Evolutionary conservation across 2,888 invertebrate species (phyloP), one percentile per base, ranked within the genome.

Genomic region (Heliconius erato): DNA sequence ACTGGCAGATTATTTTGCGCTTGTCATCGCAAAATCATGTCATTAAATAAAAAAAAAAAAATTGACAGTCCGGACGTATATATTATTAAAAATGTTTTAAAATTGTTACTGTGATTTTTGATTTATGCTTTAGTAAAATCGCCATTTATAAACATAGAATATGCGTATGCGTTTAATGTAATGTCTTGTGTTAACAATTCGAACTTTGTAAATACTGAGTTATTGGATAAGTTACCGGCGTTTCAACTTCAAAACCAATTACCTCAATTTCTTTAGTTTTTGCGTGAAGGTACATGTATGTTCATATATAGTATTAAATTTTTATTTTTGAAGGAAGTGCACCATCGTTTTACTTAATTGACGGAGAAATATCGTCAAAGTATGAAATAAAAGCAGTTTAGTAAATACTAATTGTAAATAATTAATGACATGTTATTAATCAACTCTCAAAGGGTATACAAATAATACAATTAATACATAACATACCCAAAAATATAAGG

Each of bases 201-300:
- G 81, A 76, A 88, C 89, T 91, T 89, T 94, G 94, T 94, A 94
- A 92, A 94, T 94, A 95, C 91, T 93, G 91, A 94, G 94, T 94
- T 93, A 94, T 95, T 94, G 94, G 94, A 94, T 94, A 92, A 95
- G 95, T 95, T 95, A 95, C 94, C 95, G 94, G 91, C 90, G 91
- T 93, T 92, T 71, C 93, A 90, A 94, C 91, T 94, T 94, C 94
- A 90, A 92, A 95, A 95, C 95, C 95, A 93, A 95, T 95, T 96
- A 96, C 96, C 96, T 96, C 96, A 95, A 94, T 94, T 92, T 95
- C 94, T 94, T 93, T 94, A 95, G 94, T 91, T 90, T 32, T 93
- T 90, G 90, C 89, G 91, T 91, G 90, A 72, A 49, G 90, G 91
- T 94, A 85, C 86, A 90, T 92, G 89, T 91, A 89, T 92, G 91